phyloP scores from a whole-genome alignment of 2,113 vertebrate genomes.

The Galemys pyrenaicus region DNA sequence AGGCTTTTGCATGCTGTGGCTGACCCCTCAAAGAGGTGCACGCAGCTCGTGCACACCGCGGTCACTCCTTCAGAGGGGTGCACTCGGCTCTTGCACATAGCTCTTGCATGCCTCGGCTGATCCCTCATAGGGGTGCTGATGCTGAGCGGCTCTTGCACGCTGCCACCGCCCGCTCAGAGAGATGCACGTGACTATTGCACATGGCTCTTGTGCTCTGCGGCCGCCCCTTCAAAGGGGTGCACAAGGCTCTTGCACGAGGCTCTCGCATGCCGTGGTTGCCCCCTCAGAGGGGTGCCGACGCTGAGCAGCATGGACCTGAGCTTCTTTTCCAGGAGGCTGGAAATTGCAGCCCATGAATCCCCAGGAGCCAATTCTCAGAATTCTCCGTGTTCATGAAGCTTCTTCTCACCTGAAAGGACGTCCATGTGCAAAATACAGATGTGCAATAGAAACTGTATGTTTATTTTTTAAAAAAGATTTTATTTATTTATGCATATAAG shows the following conservation, averaged over 20 bases:
- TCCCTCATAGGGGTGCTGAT: too few species aligned
- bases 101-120: too few species aligned
- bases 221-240: too few species aligned
- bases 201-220: too few species aligned
- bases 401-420: background rate
- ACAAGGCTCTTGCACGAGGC: too few species aligned
- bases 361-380: background rate
- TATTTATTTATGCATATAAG: too few species aligned
- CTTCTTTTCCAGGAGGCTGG: background rate
- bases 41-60: background rate
- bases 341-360: background rate
- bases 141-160: background rate
- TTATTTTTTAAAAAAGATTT: too few species aligned
- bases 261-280: too few species aligned
- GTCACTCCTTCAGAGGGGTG: background rate
- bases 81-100: too few species aligned
- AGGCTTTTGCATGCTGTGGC: background rate
- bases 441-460: background rate
- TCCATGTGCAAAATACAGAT: background rate
- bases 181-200: too few species aligned
- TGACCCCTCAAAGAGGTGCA: background rate
- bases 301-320: background rate
- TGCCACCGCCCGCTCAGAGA: background rate
- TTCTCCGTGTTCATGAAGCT: background rate
- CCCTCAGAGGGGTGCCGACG: too few species aligned